Percentiles rank a stretch among this genome's conserved stretches.
Conservation (phyloP, 1,140 invertebrate genomes). For the Melitaea cinxia region DNA sequence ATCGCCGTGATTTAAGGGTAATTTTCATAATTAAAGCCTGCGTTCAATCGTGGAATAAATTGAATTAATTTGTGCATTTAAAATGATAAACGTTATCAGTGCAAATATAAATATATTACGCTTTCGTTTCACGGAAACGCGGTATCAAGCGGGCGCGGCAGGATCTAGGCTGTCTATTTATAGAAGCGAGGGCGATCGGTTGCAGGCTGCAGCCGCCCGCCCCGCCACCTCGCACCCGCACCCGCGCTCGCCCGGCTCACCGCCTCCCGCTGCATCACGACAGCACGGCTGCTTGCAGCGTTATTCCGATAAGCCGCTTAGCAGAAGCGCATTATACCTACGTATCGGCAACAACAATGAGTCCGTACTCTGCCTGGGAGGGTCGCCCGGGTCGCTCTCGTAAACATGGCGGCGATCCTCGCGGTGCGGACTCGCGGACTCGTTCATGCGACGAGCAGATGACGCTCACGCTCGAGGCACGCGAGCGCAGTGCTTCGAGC, state of each 20-base stretch:
- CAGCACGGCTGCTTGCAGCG: constrained; percentile 8
- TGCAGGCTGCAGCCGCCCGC: constrained; percentile 23
- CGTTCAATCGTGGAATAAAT: not conserved
- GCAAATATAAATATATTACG: constrained; percentile 8
- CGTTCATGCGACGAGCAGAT: not conserved
- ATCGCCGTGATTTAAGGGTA: constrained; percentile 20
- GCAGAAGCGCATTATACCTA: constrained; percentile 4
- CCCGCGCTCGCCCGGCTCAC: not conserved
- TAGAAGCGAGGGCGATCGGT: constrained; percentile 24
- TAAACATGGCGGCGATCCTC: not conserved
- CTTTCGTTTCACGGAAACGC: constrained; percentile 15
- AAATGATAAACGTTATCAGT: constrained; percentile 6
- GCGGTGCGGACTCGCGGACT: not conserved
- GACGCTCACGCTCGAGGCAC: not conserved
- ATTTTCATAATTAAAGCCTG: constrained; percentile 4
- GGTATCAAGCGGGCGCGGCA: constrained; percentile 19
- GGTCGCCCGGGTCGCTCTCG: not conserved
- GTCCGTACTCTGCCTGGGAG: not conserved
- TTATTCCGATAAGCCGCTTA: constrained; percentile 21
- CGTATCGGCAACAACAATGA: constrained; percentile 6
- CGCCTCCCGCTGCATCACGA: constrained; percentile 7
- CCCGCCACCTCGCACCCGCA: not conserved
- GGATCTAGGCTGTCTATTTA: constrained; percentile 31
- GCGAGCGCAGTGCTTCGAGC: not conserved
- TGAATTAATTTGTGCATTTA: not conserved